These are phyloP conservation scores for Drosophila kanapiae DNA, from an alignment of 1,140 invertebrate genomes.

Conservation along the genomic window DNA sequence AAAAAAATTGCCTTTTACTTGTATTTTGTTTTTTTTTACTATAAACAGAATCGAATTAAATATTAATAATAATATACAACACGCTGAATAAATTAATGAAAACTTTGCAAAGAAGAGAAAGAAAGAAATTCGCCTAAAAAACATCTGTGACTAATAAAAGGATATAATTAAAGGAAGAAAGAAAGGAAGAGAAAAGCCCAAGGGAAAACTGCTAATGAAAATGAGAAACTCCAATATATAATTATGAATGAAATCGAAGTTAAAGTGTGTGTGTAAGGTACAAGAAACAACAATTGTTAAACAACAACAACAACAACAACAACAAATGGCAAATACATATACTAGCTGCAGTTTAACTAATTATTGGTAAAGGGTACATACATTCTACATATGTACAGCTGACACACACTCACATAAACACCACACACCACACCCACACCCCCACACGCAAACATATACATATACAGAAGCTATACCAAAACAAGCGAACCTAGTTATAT, in stretches of 20 bases:
- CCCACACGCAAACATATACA: constrained; percentile 33
- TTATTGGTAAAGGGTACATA: constrained; percentile 73
- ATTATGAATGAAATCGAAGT: constrained; percentile 24
- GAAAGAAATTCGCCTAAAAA: constrained; percentile 37
- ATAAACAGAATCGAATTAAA: constrained; percentile 43
- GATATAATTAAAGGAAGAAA: constrained; percentile 24
- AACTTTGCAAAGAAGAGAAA: constrained; percentile 41
- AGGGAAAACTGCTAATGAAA: constrained; percentile 36
- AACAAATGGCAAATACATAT: constrained; percentile 34
- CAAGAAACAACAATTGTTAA: constrained; percentile 32
- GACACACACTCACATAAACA: constrained; percentile 29
- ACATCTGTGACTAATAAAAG: constrained; percentile 76
- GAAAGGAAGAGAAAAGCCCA: constrained; percentile 45
- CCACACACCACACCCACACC: constrained; percentile 7
- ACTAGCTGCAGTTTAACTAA: constrained; percentile 54
- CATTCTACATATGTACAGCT: constrained; percentile 80
- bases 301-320: constrained; percentile 16
- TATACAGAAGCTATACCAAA: constrained; percentile 47
- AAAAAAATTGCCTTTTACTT: constrained; percentile 78
- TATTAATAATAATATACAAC: constrained; percentile 63
- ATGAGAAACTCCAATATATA: constrained; percentile 35
- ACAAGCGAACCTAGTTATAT: constrained; percentile 43
- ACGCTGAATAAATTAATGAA: constrained; percentile 73
- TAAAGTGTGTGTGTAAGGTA: constrained; percentile 33
- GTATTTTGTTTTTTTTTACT: constrained; percentile 73